Conservation (phyloP, 2,888 invertebrate genomes). For the Tolmerus cingulatus region DNA sequence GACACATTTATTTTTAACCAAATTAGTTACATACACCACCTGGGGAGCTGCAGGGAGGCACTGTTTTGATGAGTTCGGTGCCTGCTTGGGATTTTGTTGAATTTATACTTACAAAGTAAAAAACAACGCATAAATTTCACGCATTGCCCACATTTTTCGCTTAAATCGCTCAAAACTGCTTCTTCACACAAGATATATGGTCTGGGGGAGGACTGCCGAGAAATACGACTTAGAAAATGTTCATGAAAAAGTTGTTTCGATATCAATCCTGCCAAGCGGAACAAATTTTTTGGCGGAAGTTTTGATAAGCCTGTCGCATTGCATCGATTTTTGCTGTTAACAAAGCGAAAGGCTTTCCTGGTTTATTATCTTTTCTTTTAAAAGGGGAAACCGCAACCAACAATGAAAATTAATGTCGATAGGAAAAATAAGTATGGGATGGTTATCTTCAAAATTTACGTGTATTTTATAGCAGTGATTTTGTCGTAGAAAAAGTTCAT, state of each 20-base stretch:
- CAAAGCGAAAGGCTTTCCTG: not conserved
- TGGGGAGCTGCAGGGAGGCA: not conserved
- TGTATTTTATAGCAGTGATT: not conserved
- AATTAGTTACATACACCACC: not conserved
- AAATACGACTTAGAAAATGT: not conserved
- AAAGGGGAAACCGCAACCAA: not conserved
- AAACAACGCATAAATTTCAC: slow-evolving; percentile 20
- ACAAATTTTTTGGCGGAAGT: slow-evolving; percentile 31
- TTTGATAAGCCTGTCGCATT: slow-evolving; percentile 31
- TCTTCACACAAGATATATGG: not conserved
- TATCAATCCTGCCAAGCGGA: slow-evolving; percentile 11
- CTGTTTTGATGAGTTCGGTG: not conserved
- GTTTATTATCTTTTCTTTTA: not conserved
- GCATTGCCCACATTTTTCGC: not conserved
- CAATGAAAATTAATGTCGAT: not conserved
- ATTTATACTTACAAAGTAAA: not conserved
- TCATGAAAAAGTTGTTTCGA: slow-evolving; percentile 23
- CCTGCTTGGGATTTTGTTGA: not conserved
- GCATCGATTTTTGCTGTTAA: slow-evolving; percentile 15
- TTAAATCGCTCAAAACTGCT: not conserved
- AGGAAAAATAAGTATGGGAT: not conserved
- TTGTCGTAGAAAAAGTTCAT: not conserved
- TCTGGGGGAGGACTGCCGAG: not conserved
- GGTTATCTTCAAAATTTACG: not conserved
- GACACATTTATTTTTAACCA: slow-evolving; percentile 7